Base-by-base conservation (phyloP, 2,797 vertebrate species). In the Acrocephalus scirpaceus region DNA sequence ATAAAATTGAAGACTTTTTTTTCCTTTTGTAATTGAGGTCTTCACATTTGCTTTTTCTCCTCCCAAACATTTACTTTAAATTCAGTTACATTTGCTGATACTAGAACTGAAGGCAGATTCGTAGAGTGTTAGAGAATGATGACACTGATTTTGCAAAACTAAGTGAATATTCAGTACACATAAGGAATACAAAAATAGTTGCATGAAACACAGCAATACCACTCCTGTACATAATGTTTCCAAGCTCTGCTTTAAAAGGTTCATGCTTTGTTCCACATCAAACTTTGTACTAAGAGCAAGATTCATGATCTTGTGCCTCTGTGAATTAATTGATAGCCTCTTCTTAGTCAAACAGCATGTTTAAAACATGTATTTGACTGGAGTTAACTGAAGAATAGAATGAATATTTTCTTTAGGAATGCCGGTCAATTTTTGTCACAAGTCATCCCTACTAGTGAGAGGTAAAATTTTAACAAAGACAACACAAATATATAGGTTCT, bases 11-110 rank as follows among this genome's bases (percentile, higher is more conserved):
- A 75, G 11, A 38, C 5, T 11, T 69, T 86, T 80, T 87, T 81
- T 54, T 36, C 16, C 56, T 58, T 79, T 64, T 50, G n/a, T 70
- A 88, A 88, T 60, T 70, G 48, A 79, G n/a, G 38, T 84, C 66
- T 88, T 84, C n/a, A 14, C 21, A 38, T 73, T 95, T 95, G 45
- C 36, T 95, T 93, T 95, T 94, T 78, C 56, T 90, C 44, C 51
- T 90, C 36, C 42, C 86, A 88, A 93, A 94, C 34, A 79, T 86
- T 95, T 90, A 88, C 90, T 94, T 95, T 79, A 67, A 88, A 92
- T 92, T 92, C 32, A 92, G 93, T 88, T 90, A 84, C 53, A 82
- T 76, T 61, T 88, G 75, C 38, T 82, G 84, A 58, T 84, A 56
- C 40, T 78, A 60, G 80, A 92, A 75, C 32, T 4, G 21, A 93